Evolutionary conservation across 2,113 vertebrate genomes (phyloP).

Genomic region (Petrocephalus microphthalmus): DNA sequence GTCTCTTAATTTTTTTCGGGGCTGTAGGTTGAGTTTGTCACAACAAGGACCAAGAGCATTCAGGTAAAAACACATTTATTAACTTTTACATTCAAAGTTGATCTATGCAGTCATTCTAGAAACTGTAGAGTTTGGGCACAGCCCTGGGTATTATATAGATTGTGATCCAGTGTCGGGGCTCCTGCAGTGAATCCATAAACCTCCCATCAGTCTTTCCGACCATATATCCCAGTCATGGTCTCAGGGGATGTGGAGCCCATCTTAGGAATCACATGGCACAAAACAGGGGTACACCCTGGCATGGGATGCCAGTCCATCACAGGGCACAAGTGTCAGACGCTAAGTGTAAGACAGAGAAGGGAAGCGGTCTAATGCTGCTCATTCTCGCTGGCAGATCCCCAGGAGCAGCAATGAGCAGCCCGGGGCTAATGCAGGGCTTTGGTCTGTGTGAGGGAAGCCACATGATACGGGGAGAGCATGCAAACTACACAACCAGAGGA

Average conservation of each 20-base stretch:
- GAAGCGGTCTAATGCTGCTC: not conserved
- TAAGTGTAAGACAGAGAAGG: not conserved
- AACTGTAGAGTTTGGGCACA: not conserved
- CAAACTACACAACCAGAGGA: not conserved
- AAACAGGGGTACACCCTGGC: not conserved
- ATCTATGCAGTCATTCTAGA: not conserved
- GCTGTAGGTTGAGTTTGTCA: too few species aligned
- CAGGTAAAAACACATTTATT: not conserved
- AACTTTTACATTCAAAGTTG: not conserved
- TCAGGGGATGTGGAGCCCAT: not conserved
- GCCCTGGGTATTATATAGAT: not conserved
- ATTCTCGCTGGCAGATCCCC: not conserved
- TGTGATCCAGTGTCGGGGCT: not conserved
- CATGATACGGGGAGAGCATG: not conserved
- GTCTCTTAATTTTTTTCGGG: too few species aligned
- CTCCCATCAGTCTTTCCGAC: not conserved
- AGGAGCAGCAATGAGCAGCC: not conserved
- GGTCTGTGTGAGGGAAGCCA: not conserved
- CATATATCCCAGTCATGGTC: not conserved
- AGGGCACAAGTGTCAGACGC: not conserved
- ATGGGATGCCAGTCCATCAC: not conserved
- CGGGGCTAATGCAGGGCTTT: not conserved
- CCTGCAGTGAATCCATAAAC: not conserved
- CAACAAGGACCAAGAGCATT: not conserved
- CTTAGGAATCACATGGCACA: not conserved